These are phyloP conservation scores for Marronus borbonicus DNA, from an alignment of 2,888 invertebrate species.

Conservation along the genomic window DNA sequence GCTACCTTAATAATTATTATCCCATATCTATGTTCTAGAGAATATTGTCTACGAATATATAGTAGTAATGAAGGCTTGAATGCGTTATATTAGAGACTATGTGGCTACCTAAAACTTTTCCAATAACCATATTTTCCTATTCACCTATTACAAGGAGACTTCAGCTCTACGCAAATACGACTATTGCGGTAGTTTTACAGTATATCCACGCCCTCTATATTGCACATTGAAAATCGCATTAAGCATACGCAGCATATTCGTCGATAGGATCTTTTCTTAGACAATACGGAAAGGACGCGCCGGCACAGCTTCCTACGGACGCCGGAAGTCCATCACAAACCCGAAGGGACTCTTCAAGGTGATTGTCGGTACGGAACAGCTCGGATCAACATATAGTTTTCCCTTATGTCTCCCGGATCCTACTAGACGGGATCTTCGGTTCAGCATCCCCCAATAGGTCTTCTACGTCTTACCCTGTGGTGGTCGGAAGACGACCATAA, in stretches of 20 bases:
- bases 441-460: background rate
- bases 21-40: too few relatives aligned
- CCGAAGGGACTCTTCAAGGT: slow-evolving; percentile 67
- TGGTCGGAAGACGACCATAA: slow-evolving; percentile 26
- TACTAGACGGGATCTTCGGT: slow-evolving; percentile 32
- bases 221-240: slow-evolving; percentile 47
- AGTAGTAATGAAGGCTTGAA: too few relatives aligned
- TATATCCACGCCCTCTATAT: slow-evolving; percentile 19
- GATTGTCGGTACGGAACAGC: slow-evolving; percentile 61
- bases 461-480: slow-evolving; percentile 11
- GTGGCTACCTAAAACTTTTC: slow-evolving; percentile 6
- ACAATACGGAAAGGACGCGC: slow-evolving; percentile 65
- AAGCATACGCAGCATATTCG: slow-evolving; percentile 52
- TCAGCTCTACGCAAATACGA: slow-evolving; percentile 9
- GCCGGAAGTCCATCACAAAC: slow-evolving; percentile 68
- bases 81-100: too few relatives aligned
- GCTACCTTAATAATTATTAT: too few relatives aligned
- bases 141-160: background rate
- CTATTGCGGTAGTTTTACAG: slow-evolving; percentile 20
- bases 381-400: slow-evolving; percentile 66
- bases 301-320: slow-evolving; percentile 63
- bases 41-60: too few relatives aligned
- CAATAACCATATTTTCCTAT: slow-evolving; percentile 24
- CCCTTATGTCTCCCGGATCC: slow-evolving; percentile 62
- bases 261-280: slow-evolving; percentile 60